These are phyloP conservation scores for Thysanoteuthis rhombus DNA, from an alignment of 2,888 invertebrate species.

Conservation along the genomic window DNA sequence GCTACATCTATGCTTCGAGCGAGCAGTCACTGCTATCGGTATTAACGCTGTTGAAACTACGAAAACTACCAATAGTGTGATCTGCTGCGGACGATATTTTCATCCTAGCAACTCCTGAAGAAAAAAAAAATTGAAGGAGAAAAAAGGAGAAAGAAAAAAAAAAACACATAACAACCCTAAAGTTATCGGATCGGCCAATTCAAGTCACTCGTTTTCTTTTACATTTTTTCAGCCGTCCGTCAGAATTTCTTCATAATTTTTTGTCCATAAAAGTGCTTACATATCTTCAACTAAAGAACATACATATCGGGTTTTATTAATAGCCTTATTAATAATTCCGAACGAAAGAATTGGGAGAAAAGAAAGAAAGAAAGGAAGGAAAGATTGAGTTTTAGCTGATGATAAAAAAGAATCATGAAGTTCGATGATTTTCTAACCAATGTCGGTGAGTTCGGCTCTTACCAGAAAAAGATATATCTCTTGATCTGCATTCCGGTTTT, in stretches of 20 bases:
- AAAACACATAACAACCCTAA: not conserved
- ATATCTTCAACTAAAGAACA: not conserved
- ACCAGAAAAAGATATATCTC: slow-evolving; percentile 45
- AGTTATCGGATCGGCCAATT: not conserved
- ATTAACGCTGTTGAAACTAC: not conserved
- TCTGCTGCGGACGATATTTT: not conserved
- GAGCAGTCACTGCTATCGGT: not conserved
- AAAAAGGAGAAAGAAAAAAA: not conserved
- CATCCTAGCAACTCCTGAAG: not conserved
- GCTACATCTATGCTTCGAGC: not conserved
- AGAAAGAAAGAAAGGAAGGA: not conserved
- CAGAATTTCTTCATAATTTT: not conserved
- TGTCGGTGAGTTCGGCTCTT: slow-evolving; percentile 50
- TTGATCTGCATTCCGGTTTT: slow-evolving; percentile 45
- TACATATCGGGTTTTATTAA: not conserved
- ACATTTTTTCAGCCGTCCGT: no score
- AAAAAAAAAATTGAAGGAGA: no score
- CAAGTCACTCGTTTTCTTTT: not conserved
- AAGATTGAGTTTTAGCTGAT: not conserved
- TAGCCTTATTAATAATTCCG: not conserved
- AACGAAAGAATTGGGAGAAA: no score
- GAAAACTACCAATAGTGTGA: not conserved
- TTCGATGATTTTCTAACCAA: slow-evolving; percentile 47
- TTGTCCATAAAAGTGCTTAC: not conserved
- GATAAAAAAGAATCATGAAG: slow-evolving; percentile 32